Evolutionary conservation across 1,140 invertebrate genomes (phyloP).

Genomic region (Pseudachorutes palmiensis): DNA sequence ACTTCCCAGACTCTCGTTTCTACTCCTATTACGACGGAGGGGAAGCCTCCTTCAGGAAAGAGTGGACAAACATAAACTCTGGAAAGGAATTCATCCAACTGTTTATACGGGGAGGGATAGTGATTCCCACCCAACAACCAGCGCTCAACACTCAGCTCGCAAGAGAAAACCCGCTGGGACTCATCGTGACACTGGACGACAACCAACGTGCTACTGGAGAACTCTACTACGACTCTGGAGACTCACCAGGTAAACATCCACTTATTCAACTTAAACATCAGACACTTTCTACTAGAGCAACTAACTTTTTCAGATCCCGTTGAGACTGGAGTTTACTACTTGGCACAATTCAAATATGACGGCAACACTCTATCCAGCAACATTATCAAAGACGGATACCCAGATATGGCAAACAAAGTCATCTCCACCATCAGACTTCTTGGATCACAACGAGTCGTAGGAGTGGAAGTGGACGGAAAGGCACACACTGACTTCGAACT

Average conservation of each 20-base stretch:
- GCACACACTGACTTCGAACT: too few species aligned
- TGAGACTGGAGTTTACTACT: too few species aligned
- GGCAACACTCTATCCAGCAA: too few species aligned
- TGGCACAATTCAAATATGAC: too few species aligned
- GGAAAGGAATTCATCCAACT: slow-evolving; percentile 58
- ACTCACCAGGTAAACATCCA: slow-evolving; percentile 46
- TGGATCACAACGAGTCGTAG: too few species aligned
- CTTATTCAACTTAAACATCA: too few species aligned
- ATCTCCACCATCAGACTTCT: too few species aligned
- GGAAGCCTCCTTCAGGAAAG: slow-evolving; percentile 44
- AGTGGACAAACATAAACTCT: slow-evolving; percentile 47
- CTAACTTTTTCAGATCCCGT: too few species aligned
- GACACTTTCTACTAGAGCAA: too few species aligned
- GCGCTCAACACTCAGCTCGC: slow-evolving; percentile 55
- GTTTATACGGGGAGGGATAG: slow-evolving; percentile 60
- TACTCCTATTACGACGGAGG: slow-evolving; percentile 45
- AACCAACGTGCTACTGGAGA: slow-evolving; percentile 51
- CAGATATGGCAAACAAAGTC: too few species aligned
- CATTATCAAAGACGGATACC: too few species aligned
- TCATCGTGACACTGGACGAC: slow-evolving; percentile 54
- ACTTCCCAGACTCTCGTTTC: slow-evolving; percentile 44
- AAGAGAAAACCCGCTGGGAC: slow-evolving; percentile 51
- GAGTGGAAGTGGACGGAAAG: too few species aligned
- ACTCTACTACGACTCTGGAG: slow-evolving; percentile 70
- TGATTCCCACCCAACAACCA: slow-evolving; percentile 61